Percentiles rank a stretch among this genome's conserved stretches.
These are phyloP conservation scores for Papilio gigon DNA, from an alignment of 2,888 invertebrate species.

Conservation along the genomic window DNA sequence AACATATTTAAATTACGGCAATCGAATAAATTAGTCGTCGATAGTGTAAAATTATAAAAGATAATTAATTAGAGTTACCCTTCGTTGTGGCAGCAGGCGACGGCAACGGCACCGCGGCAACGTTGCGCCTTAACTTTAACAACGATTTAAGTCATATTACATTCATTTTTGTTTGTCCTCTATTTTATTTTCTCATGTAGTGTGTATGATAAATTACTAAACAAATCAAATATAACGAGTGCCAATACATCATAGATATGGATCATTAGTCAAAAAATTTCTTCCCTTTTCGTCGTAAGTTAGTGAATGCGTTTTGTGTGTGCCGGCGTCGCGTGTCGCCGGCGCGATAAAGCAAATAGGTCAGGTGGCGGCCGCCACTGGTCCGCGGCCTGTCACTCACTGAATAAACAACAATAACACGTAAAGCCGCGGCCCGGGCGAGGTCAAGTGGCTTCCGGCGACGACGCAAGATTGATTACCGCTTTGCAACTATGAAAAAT, in stretches of 20 bases:
- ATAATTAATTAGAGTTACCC: conserved; percentile 16
- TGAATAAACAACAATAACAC: conserved; percentile 71
- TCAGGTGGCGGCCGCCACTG: conserved; percentile 57
- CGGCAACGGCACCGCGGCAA: too few species aligned
- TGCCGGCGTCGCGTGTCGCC: conserved; percentile 61
- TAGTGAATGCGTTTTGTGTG: conserved; percentile 50
- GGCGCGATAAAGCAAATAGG: conserved; percentile 62
- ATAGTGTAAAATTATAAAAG: conserved; percentile 20
- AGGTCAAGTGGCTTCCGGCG: conserved; percentile 76
- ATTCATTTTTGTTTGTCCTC: not conserved
- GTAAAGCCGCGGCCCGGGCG: conserved; percentile 61
- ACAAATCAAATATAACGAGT: conserved; percentile 21
- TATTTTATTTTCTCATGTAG: conserved; percentile 7
- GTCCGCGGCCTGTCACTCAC: conserved; percentile 63
- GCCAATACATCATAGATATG: conserved; percentile 38
- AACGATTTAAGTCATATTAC: not conserved
- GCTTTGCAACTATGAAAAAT: conserved; percentile 78
- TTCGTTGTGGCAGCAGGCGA: not conserved
- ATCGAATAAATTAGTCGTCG: conserved; percentile 25
- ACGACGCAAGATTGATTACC: conserved; percentile 74
- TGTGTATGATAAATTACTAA: conserved; percentile 21
- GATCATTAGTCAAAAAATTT: conserved; percentile 33
- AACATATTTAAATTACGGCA: conserved; percentile 23
- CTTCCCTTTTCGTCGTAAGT: conserved; percentile 32
- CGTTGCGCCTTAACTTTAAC: not conserved